Evolutionary conservation across 2,888 invertebrate species (phyloP).

Genomic region (Doris montereyensis): DNA sequence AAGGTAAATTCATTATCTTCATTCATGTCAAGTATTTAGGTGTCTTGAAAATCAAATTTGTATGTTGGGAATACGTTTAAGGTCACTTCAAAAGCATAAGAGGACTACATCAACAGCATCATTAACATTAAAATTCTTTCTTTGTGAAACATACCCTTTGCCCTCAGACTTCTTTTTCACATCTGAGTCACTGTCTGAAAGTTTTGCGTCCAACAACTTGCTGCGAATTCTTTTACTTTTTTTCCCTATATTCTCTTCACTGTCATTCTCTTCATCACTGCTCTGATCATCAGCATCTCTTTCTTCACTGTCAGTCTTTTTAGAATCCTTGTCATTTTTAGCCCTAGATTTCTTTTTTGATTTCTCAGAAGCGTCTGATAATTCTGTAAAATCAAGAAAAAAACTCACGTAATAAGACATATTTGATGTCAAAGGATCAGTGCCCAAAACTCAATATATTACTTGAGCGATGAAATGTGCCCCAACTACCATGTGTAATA

Average conservation of each 20-base stretch:
- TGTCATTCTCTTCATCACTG: conserved; percentile 43
- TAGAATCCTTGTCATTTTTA: conserved; percentile 71
- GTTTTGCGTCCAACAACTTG: conserved; percentile 55
- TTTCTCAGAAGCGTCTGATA: conserved; percentile 26
- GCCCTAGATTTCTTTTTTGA: conserved; percentile 18
- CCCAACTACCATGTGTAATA: not conserved
- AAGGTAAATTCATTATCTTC: too few relatives aligned
- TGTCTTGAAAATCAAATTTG: too few relatives aligned
- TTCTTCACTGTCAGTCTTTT: conserved; percentile 79
- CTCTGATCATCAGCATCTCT: conserved; percentile 55
- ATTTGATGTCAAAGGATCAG: too few relatives aligned
- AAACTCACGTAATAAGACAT: too few relatives aligned
- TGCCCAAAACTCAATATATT: too few relatives aligned
- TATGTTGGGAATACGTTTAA: too few relatives aligned
- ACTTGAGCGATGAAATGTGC: not conserved
- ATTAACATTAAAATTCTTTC: too few relatives aligned
- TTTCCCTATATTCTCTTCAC: conserved; percentile 15
- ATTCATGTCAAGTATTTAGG: too few relatives aligned
- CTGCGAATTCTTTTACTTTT: conserved; percentile 45
- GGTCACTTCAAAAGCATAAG: too few relatives aligned
- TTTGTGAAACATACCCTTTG: too few relatives aligned
- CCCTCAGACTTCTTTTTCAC: too few relatives aligned
- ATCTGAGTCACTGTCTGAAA: conserved; percentile 61
- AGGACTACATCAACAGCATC: too few relatives aligned
- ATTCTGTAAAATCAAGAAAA: not conserved